Evolutionary conservation across 2,113 vertebrate species (phyloP).

Genomic region (Phylloscopus trochiloides): DNA sequence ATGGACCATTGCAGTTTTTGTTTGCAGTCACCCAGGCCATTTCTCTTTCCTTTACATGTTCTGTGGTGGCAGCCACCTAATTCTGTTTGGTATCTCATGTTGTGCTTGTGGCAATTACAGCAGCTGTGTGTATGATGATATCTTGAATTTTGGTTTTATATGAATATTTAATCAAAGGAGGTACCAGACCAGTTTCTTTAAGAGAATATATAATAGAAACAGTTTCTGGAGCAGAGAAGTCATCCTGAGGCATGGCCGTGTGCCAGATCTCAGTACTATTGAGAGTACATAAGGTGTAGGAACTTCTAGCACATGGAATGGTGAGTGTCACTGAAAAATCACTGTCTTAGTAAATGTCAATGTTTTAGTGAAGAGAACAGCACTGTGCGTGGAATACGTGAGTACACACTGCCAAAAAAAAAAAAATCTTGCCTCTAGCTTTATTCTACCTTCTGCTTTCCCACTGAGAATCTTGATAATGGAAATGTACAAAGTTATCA

Average conservation of each 20-base stretch:
- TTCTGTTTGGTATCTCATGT: neutral
- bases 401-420: rapidly evolving
- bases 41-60: neutral
- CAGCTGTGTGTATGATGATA: neutral
- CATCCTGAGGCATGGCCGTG: neutral
- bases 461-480: slow-evolving; percentile 2
- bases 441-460: neutral
- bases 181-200: neutral
- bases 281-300: neutral
- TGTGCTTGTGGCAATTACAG: neutral
- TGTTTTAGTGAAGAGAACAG: neutral
- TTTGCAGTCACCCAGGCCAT: neutral
- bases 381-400: neutral
- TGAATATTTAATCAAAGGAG: neutral
- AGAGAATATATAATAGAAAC: neutral
- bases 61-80: neutral
- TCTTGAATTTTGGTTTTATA: neutral
- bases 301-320: neutral
- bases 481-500: slow-evolving; percentile 20
- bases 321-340: neutral
- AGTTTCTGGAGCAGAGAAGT: neutral
- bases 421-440: neutral
- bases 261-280: neutral
- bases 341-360: neutral
- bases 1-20: neutral